Conservation (phyloP, 2,797 vertebrate species). For the Myiotriccus ornatus region DNA sequence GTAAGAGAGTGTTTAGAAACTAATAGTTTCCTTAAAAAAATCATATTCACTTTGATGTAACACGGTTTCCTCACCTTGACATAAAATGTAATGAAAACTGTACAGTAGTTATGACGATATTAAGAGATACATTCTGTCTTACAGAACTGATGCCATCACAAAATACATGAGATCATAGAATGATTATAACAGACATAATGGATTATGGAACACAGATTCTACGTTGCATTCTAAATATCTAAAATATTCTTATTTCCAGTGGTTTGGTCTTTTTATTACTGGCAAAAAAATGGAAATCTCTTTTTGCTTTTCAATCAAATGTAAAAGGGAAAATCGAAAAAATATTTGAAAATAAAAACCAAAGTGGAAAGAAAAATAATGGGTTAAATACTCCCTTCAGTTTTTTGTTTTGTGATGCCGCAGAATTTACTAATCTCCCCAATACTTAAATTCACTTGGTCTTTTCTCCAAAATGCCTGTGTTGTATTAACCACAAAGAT, state of each 20-base stretch:
- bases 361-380: neutral
- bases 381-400: neutral
- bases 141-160: neutral
- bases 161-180: neutral
- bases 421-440: neutral
- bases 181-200: neutral
- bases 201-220: neutral
- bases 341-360: neutral
- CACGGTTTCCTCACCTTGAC: neutral
- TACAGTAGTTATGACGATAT: neutral
- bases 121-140: neutral
- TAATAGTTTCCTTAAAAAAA: neutral
- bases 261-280: neutral
- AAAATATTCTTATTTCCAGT: neutral
- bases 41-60: neutral
- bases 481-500: neutral
- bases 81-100: neutral
- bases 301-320: neutral
- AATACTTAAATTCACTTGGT: neutral
- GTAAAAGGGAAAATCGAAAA: neutral
- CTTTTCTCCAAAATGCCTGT: neutral
- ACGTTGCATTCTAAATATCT: neutral
- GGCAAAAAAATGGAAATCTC: neutral
- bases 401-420: neutral
- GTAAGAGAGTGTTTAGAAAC: neutral